Evolutionary conservation across 2,888 invertebrate genomes (phyloP).

Genomic region (Tholera decimalis): DNA sequence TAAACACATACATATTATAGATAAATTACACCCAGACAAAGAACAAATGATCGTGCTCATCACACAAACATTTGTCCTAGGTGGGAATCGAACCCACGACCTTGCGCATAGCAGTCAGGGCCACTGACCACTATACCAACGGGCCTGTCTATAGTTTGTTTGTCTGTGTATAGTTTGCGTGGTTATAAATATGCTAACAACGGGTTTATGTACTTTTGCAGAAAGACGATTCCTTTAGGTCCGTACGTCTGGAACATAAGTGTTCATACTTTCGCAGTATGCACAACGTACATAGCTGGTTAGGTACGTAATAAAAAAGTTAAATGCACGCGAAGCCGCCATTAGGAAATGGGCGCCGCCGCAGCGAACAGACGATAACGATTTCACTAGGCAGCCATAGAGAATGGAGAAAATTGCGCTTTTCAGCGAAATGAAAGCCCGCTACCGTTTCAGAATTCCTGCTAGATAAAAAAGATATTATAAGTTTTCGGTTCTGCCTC

Average conservation of each 20-base stretch:
- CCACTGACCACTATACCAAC: too few relatives aligned
- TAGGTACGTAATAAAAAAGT: slow-evolving; percentile 80
- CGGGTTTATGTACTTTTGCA: slow-evolving; percentile 11
- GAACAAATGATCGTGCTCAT: too few relatives aligned
- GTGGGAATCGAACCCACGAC: too few relatives aligned
- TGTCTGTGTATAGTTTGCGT: not conserved
- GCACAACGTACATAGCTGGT: slow-evolving; percentile 69
- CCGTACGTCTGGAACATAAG: slow-evolving; percentile 52
- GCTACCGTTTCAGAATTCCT: slow-evolving; percentile 82
- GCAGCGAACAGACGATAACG: slow-evolving; percentile 86
- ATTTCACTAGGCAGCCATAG: slow-evolving; percentile 86
- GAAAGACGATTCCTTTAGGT: slow-evolving; percentile 18
- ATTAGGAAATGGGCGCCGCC: slow-evolving; percentile 89
- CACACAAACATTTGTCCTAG: too few relatives aligned
- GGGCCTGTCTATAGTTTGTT: too few relatives aligned
- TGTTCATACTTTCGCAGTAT: slow-evolving; percentile 65
- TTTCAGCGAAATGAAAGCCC: slow-evolving; percentile 88
- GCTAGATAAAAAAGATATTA: slow-evolving; percentile 78
- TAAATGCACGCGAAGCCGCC: slow-evolving; percentile 88
- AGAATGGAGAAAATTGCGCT: slow-evolving; percentile 90
- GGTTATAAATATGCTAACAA: slow-evolving; percentile 1
- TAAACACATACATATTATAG: too few relatives aligned
- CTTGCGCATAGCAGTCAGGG: too few relatives aligned
- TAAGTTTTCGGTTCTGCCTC: slow-evolving; percentile 73
- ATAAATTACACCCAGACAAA: too few relatives aligned